Base-by-base conservation (phyloP, 2,888 invertebrate species). In the Palloptera scutellata region DNA sequence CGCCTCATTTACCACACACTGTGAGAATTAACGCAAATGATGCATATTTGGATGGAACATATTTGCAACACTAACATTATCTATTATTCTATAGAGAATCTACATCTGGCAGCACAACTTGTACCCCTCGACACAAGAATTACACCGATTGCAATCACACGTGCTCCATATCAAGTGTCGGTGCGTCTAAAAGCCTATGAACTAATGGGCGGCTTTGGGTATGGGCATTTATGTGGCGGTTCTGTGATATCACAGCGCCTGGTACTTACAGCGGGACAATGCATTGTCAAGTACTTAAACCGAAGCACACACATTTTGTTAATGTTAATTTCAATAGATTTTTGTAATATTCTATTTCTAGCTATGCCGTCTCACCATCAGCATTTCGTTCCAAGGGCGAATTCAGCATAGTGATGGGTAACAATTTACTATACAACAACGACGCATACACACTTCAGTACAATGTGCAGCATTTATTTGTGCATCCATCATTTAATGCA, bases 181-280 rank as follows among this genome's bases (percentile, higher is more conserved):
- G 73, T 79, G 2, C 78, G 79, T 11, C 67, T 79, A 5, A 74
- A 69, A 53, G 45, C 17, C 0, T 66, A 67, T 40, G 76, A 77
- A 57, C 6, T 17, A 1, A 8, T 61, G 42, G 6, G 59, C 42
- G n/a, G 40, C 41, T 79, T 73, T 59, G 79, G 79, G 12, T 63
- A 57, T n/a, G 80, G 80, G 1, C 78, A 78, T 59, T 75, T 78
- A 19, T 80, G 80, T 59, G 80, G 80, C 8, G 80, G 79, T 42
- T 74, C 77, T 6, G 71, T 78, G 0, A 75, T 79, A 40, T 66
- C 78, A 6, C 70, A 69, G 17, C 77, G 78, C n/a, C 73, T 74
- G 1, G 69, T 79, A 2, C 8, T 75, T 13, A 69, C 75, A 11
- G 75, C 76, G 1, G 79, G 79, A 13, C 79, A 79, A 70, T 80